Evolutionary conservation across 2,797 vertebrate genomes (phyloP).

Genomic region (Microctenopoma stevenorrisi): DNA sequence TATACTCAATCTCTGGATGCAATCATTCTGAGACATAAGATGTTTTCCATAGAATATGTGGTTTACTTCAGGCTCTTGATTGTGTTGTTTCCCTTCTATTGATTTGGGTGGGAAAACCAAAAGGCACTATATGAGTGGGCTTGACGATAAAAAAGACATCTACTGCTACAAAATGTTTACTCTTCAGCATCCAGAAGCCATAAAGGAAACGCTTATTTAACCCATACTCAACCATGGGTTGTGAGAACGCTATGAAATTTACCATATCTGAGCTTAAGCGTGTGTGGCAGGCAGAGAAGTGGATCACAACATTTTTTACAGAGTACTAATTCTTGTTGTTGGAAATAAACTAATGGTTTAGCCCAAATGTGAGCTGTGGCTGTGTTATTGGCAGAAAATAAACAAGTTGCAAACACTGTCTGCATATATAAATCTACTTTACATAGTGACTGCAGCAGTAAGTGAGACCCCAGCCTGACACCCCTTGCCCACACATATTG

Average conservation of each 20-base stretch:
- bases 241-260: constrained; percentile 28
- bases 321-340: constrained; percentile 3
- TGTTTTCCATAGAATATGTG: constrained; percentile 66
- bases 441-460: constrained; percentile 63
- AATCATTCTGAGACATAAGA: constrained; percentile 46
- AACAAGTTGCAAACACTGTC: constrained; percentile 37
- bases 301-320: neutral
- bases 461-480: constrained; percentile 72
- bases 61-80: constrained; percentile 64
- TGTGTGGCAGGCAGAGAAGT: constrained; percentile 1
- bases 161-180: constrained; percentile 34
- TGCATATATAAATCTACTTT: constrained; percentile 70
- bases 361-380: constrained; percentile 8
- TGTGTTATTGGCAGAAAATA: constrained; percentile 7
- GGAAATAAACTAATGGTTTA: constrained; percentile 25
- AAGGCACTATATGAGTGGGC: constrained; percentile 50
- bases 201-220: constrained; percentile 44
- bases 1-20: constrained; percentile 53
- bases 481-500: constrained; percentile 68
- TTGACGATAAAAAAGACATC: constrained; percentile 34
- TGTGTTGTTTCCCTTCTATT: constrained; percentile 72
- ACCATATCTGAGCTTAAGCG: constrained; percentile 9
- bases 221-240: constrained; percentile 23
- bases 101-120: constrained; percentile 62
- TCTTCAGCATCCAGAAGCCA: constrained; percentile 28